These are phyloP conservation scores for Sternotherus odoratus DNA, from an alignment of 2,797 vertebrate genomes.

Conservation along the genomic window DNA sequence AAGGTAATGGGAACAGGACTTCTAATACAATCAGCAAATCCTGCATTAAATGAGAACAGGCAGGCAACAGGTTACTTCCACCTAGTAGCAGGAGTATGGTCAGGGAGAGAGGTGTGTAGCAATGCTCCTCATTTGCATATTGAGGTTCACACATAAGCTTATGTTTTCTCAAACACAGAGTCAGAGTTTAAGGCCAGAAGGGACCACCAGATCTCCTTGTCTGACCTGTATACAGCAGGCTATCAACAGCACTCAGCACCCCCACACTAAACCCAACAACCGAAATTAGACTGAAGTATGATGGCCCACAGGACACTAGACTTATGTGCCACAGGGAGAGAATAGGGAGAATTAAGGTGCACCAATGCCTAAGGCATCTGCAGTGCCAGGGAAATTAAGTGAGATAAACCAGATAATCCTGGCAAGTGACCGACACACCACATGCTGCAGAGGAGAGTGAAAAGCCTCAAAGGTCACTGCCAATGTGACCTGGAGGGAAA, in stretches of 20 bases:
- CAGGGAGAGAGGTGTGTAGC: neutral
- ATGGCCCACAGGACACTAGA: neutral
- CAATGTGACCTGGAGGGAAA: neutral
- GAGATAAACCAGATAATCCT: neutral
- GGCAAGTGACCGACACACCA: neutral
- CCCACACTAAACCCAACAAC: neutral
- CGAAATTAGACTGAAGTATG: neutral
- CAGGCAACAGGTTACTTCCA: neutral
- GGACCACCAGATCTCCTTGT: too few relatives aligned
- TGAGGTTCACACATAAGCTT: neutral
- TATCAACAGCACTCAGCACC: neutral
- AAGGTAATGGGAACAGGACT: neutral
- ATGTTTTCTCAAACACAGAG: neutral
- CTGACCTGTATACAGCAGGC: too few relatives aligned
- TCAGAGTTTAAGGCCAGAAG: too few relatives aligned
- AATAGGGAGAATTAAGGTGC: neutral
- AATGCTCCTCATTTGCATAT: neutral
- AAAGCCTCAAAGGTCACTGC: neutral
- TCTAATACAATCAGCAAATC: neutral
- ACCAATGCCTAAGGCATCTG: neutral
- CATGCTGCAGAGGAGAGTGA: neutral
- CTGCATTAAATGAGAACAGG: neutral
- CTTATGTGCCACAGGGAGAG: neutral
- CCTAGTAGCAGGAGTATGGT: neutral
- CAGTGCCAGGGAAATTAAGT: neutral